These are phyloP conservation scores for Gadus chalcogrammus DNA, from an alignment of 2,113 vertebrate genomes.

Conservation along the genomic window DNA sequence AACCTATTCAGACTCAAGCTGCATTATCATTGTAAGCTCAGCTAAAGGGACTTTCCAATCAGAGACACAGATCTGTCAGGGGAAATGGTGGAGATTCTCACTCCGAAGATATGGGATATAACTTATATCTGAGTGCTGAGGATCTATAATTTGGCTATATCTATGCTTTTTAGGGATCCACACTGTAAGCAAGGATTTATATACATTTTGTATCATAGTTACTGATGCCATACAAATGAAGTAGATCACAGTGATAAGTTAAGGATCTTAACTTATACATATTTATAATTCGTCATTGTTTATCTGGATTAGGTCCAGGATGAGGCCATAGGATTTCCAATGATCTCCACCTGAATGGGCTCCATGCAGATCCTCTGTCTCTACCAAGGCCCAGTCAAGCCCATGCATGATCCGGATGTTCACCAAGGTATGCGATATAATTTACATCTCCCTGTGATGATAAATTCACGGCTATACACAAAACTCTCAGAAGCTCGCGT, in stretches of 20 bases:
- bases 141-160: not conserved
- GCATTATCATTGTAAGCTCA: slow-evolving; percentile 11
- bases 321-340: slow-evolving; percentile 47
- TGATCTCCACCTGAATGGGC: slow-evolving; percentile 26
- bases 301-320: slow-evolving; percentile 24
- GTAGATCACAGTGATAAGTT: too few species aligned
- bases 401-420: slow-evolving; percentile 59
- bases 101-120: too few species aligned
- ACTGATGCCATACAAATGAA: too few species aligned
- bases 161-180: not conserved
- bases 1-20: slow-evolving; percentile 12
- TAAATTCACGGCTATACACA: slow-evolving; percentile 53
- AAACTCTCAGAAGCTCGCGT: slow-evolving; percentile 31
- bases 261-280: too few species aligned
- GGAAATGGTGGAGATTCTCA: too few species aligned
- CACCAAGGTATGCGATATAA: slow-evolving; percentile 53
- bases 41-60: slow-evolving; percentile 1
- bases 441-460: slow-evolving; percentile 55
- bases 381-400: slow-evolving; percentile 35
- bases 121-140: too few species aligned
- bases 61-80: not conserved
- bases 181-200: too few species aligned
- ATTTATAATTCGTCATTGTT: too few species aligned
- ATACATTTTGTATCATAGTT: too few species aligned
- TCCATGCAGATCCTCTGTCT: slow-evolving; percentile 26